A percentile compares a stretch with the other conserved stretches of the same genome.
These are phyloP conservation scores for Slavum lentiscoides DNA, from an alignment of 2,888 invertebrate genomes.

Conservation along the genomic window DNA sequence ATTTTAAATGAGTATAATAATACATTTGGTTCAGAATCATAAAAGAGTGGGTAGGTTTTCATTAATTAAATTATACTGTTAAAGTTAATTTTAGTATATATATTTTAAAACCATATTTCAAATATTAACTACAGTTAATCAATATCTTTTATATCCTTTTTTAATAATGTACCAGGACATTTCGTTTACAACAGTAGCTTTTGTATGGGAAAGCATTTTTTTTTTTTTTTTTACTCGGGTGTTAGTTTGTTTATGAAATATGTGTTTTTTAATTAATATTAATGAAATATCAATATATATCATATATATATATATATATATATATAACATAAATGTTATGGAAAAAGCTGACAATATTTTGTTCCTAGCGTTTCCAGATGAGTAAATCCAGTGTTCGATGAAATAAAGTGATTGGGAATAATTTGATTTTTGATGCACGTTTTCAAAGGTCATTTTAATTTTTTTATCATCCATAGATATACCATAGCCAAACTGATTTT, in stretches of 20 bases:
- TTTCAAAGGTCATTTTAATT: slow-evolving; percentile 14
- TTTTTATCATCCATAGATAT: neutral
- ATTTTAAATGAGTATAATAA: too few relatives aligned
- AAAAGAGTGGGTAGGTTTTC: neutral
- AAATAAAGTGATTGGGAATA: neutral
- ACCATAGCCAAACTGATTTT: neutral
- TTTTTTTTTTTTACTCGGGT: neutral
- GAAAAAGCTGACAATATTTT: neutral
- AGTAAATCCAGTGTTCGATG: neutral
- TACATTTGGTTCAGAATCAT: neutral
- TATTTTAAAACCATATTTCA: neutral
- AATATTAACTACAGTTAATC: slow-evolving; percentile 1
- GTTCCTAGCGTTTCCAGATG: neutral
- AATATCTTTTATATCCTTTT: neutral
- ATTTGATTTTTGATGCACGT: slow-evolving; percentile 22
- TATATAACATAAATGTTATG: neutral
- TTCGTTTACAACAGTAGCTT: neutral
- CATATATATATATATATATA: neutral
- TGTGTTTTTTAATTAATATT: neutral
- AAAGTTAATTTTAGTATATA: too few relatives aligned
- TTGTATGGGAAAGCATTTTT: neutral
- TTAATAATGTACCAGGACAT: neutral
- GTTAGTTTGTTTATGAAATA: neutral
- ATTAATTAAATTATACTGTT: neutral
- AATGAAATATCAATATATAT: neutral